Base-by-base conservation (phyloP, 2,888 invertebrate species). In the Helobdella robusta region DNA sequence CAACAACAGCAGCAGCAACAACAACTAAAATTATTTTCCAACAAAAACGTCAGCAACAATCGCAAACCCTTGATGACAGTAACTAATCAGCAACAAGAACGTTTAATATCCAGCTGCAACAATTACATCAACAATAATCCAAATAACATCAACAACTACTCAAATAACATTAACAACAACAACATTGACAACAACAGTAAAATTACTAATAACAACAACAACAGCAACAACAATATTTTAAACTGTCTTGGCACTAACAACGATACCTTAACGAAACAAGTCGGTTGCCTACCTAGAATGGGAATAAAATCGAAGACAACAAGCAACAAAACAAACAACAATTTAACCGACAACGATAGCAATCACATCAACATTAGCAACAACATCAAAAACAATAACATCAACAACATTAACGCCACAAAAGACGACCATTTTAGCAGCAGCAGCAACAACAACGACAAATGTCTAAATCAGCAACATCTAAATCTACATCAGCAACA, bases 241-340 rank as follows among this genome's bases (percentile, higher is more conserved):
- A 48, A 48, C 15, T 48, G 48, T 25, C 23, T 48, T 2, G 8
- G 23, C 48, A 23, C 34, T 1, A 60, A 44, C 6, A 18, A 60
- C 46, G 60, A 60, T 46, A 40, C 44, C 11, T 44, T 35, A 15
- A 35, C 4, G n/a, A n/a, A n/a, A n/a, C n/a, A n/a, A n/a, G n/a
- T n/a, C 11, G 36, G 60, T 30, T 60, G 60, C 15, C 36, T 60
- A 18, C 40, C 40, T 1, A 20, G 60, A 25, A 60, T 59, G 59
- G 59, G 59, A 4, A 35, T 36, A 5, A 59, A 59, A 25, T 59
- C 59, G 1, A 59, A 59, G 25, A 32, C n/a, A 15, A 5, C 25
- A n/a, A 25, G 2, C 5, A 25, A 4, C 28, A 30, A 30, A 32
- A 30, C 20, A n/a, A 56, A 56, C 56, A 11, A n/a, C n/a, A n/a